Evolutionary conservation across 2,888 invertebrate species (phyloP), one percentile per base, ranked within the genome.

Genomic region (Penaeus monodon): DNA sequence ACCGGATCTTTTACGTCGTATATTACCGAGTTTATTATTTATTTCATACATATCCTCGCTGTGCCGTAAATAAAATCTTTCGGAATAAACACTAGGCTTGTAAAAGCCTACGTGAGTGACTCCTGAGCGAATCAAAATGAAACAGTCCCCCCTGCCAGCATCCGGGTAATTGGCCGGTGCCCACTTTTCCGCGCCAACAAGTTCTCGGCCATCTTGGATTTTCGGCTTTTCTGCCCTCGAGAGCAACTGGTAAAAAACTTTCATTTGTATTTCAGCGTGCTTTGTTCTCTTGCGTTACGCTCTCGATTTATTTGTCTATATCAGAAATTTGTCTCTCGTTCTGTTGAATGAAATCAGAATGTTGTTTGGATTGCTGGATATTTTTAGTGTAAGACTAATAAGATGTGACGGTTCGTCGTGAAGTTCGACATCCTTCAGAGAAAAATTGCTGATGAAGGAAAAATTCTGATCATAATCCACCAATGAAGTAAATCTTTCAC

Each of bases 101-200:
- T 57, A 57, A 57, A 57, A 17, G 57, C 57, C 20, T 57, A 10
- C 57, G 3, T 57, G 57, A 57, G 57, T 57, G 57, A 14, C 57
- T 20, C 57, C 17, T 44, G 49, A 76, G 49, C 76, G 76, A 76
- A 76, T 76, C 49, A 77, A 49, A 77, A 77, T 14, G 49, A 57
- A 57, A 80, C 66, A 66, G 33, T 66, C 24, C 20, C n/a, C 24
- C 22, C 77, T 20, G 38, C 66, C 84, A 66, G 64, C 78, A 66
- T 70, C 57, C 66, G 70, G 77, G 78, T 84, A 78, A 78, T 79
- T 81, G 70, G 81, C 38, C 81, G 27, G n/a, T 81, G 81, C 65
- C 74, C 81, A 81, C 86, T 86, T 86, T 85, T 81, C 80, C 81
- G 81, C 76, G 64, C 81, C 85, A 74, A 63, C 24, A 81, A 81